phyloP scores from a whole-genome alignment of 2,113 vertebrate genomes.

The Cheirogaleus medius region DNA sequence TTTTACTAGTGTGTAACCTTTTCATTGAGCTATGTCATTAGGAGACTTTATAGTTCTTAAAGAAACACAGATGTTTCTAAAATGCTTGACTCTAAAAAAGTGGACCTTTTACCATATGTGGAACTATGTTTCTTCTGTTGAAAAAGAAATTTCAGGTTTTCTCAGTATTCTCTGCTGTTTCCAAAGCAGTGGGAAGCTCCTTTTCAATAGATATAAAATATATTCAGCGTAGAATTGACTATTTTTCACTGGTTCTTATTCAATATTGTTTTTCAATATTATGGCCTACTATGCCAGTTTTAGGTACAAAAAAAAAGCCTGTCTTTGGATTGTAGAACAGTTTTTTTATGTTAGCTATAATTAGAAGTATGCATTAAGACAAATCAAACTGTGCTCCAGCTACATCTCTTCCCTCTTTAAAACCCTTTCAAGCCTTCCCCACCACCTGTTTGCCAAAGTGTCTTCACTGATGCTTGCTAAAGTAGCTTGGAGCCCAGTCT shows the following conservation, averaged over 20 bases:
- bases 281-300: background rate
- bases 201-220: background rate
- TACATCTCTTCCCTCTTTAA: background rate
- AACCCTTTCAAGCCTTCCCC: background rate
- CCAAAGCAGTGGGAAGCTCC: background rate
- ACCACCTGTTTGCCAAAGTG: background rate
- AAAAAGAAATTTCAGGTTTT: slow-evolving; percentile 23
- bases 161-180: background rate
- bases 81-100: background rate
- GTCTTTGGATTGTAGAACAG: background rate
- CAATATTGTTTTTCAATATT: background rate
- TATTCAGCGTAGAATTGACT: background rate
- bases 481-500: background rate
- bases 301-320: background rate
- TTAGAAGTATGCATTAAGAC: background rate
- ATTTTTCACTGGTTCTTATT: background rate
- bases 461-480: background rate
- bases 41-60: background rate
- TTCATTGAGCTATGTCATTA: background rate
- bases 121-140: background rate
- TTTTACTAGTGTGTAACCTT: background rate
- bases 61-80: background rate
- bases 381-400: background rate
- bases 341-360: background rate
- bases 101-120: background rate